Evolutionary conservation across 2,797 vertebrate genomes (phyloP), one percentile per base, ranked within the genome.

Genomic region (Mus spretus): DNA sequence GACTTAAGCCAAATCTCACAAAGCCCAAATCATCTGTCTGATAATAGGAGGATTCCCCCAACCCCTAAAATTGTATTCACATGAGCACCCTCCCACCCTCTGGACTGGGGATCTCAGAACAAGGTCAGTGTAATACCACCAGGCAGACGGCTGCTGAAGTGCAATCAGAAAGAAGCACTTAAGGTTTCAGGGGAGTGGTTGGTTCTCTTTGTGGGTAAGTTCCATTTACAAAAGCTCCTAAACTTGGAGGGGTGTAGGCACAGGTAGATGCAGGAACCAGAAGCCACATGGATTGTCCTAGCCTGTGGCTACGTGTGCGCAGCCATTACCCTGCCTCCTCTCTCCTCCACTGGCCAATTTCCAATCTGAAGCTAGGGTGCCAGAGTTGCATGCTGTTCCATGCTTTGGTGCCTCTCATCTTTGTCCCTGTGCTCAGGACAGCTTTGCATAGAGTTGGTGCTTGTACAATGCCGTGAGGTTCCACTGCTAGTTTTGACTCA

Each of bases 81-180:
- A 93, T 15, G 14, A 90, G 90, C 53, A 26, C n/a, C 44, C 17
- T 22, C 44, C 26, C 5, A 14, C n/a, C 40, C 55, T 37, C n/a
- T 89, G 44, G 8, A 59, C 20, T 79, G 5, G n/a, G 53, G 61
- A 63, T 0, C 40, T 84, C 65, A 96, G 75, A 80, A 89, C 85
- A 91, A 77, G 47, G 31, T 70, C 80, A 74, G 31, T 28, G 70
- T 72, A 94, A 63, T 57, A 44, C 82, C 87, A 92, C 59, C 19
- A 89, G 75, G 67, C 75, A 93, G 80, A 86, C 65, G 15, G 63
- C 75, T 26, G 4, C 89, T 89, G 74, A 87, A 87, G 63, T 47
- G 13, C 85, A 95, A 87, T 88, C 57, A 50, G 81, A 96, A 94
- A 7, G 72, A 93, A 91, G 82, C 2, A 37, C 55, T 88, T 65